These are phyloP conservation scores for Synanthedon formicaeformis DNA, from an alignment of 2,888 invertebrate species.

Conservation along the genomic window DNA sequence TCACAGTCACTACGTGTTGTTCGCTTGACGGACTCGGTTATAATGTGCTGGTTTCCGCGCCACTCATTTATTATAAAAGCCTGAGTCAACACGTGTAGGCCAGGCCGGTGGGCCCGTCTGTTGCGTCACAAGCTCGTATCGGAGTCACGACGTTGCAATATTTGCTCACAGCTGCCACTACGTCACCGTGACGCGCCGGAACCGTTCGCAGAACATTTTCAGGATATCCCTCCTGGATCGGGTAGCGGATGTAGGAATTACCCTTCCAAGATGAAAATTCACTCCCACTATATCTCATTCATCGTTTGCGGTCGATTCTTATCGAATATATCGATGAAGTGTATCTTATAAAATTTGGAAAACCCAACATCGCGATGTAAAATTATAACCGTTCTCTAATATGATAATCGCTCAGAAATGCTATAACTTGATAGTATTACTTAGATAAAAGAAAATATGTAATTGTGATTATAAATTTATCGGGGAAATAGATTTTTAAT, in stretches of 20 bases:
- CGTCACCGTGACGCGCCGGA: conserved; percentile 21
- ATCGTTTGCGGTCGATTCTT: too few relatives aligned
- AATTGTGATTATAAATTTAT: too few relatives aligned
- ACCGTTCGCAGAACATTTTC: conserved; percentile 12
- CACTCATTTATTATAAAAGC: conserved; percentile 48
- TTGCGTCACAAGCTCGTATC: conserved; percentile 19
- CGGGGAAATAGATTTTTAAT: too few relatives aligned
- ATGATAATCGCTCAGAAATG: too few relatives aligned
- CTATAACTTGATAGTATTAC: too few relatives aligned
- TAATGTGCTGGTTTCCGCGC: conserved; percentile 34
- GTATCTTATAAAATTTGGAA: too few relatives aligned
- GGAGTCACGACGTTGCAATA: conserved; percentile 11
- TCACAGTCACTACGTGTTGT: conserved; percentile 32
- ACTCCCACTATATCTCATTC: too few relatives aligned
- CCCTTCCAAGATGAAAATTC: too few relatives aligned
- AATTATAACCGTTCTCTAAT: too few relatives aligned
- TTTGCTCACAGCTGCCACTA: conserved; percentile 26
- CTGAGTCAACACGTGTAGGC: conserved; percentile 32
- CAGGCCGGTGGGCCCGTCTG: conserved; percentile 21
- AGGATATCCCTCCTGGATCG: conserved; percentile 7
- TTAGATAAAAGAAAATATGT: too few relatives aligned
- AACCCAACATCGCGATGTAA: too few relatives aligned
- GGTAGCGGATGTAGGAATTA: background rate
- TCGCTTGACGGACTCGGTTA: conserved; percentile 37
- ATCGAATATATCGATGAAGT: too few relatives aligned